These are phyloP conservation scores for Hemiscyllium ocellatum DNA, from an alignment of 2,113 vertebrate species.

Conservation along the genomic window DNA sequence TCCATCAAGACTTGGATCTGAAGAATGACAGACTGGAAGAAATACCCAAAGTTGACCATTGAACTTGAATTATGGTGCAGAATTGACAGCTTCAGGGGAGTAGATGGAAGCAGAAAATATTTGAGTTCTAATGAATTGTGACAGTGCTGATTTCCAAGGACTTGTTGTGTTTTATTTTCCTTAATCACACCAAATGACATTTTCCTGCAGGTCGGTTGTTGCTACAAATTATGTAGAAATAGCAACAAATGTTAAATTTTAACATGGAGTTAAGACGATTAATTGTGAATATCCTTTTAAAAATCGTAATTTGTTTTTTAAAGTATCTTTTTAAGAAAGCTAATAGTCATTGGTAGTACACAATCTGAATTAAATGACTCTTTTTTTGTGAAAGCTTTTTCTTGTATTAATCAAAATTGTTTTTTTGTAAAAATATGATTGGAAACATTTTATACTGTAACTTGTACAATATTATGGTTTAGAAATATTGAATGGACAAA, in stretches of 20 bases:
- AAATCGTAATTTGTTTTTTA: neutral
- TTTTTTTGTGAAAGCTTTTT: too few species aligned
- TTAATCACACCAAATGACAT: neutral
- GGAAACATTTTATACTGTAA: too few species aligned
- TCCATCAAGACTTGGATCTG: neutral
- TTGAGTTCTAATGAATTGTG: neutral
- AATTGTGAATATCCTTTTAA: neutral
- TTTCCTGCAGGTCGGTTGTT: neutral
- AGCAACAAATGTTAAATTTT: neutral
- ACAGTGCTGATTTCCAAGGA: neutral
- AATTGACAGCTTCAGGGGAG: neutral
- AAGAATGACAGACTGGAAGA: neutral
- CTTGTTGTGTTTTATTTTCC: neutral
- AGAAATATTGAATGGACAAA: neutral
- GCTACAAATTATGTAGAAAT: neutral
- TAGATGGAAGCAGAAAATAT: neutral
- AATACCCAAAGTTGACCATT: neutral
- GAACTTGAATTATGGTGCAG: neutral
- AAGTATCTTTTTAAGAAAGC: neutral
- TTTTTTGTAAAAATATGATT: too few species aligned
- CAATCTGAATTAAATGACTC: too few species aligned
- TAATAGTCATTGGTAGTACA: too few species aligned
- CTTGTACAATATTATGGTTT: neutral
- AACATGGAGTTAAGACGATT: neutral
- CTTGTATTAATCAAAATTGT: too few species aligned